phyloP scores from a whole-genome alignment of 2,113 vertebrate species.

The Candoia aspera region DNA sequence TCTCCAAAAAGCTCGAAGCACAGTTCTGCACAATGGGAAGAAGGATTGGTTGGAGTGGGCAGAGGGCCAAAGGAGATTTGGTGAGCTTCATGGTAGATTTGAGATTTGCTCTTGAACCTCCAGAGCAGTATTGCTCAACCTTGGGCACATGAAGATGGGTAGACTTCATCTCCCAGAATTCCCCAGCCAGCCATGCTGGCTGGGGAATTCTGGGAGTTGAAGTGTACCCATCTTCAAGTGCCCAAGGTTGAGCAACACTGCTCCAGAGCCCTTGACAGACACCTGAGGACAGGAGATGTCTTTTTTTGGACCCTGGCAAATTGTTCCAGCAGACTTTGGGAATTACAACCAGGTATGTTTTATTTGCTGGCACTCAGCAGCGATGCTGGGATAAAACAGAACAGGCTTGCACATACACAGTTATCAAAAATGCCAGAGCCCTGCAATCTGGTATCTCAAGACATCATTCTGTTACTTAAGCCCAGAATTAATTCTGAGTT shows the following conservation, averaged over 20 bases:
- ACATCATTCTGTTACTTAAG: neutral
- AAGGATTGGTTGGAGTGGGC: neutral
- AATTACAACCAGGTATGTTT: neutral
- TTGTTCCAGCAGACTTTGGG: neutral
- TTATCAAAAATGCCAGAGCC: slow-evolving; percentile 48
- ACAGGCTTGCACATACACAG: slow-evolving; percentile 59
- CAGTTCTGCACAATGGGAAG: neutral
- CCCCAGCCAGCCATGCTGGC: no score
- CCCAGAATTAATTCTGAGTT: slow-evolving; percentile 40
- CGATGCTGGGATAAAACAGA: slow-evolving; percentile 42
- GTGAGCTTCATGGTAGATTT: neutral
- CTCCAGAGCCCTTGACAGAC: neutral
- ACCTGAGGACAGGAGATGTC: neutral
- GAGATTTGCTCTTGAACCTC: neutral
- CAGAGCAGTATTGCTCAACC: no score
- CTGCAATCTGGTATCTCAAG: slow-evolving; percentile 49
- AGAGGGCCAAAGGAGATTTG: neutral
- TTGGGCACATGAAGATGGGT: no score
- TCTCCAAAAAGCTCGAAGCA: neutral
- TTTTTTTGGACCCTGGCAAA: neutral
- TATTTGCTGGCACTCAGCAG: slow-evolving; percentile 15
- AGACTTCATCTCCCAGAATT: no score
- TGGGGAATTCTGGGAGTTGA: no score
- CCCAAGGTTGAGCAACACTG: no score
- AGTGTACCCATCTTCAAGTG: no score